Percentiles rank a stretch among this genome's conserved stretches.
phyloP scores from a whole-genome alignment of 2,888 invertebrate species.

The Sinentomon sp. region DNA sequence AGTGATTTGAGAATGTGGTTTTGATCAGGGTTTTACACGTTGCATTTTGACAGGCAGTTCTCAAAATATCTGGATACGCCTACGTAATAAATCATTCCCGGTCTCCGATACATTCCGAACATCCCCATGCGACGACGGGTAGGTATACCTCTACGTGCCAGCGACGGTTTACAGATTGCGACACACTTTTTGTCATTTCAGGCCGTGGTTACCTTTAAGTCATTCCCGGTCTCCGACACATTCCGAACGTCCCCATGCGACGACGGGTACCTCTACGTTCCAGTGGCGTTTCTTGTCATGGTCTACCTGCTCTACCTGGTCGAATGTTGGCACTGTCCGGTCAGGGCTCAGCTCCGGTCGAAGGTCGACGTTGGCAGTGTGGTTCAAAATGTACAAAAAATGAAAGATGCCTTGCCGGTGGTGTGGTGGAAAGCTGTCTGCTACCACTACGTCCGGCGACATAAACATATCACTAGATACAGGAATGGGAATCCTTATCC shows the following conservation, averaged over 20 bases:
- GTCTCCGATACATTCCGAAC: too few relatives aligned
- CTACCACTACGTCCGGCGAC: conserved; percentile 50
- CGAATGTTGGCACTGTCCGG: conserved; percentile 55
- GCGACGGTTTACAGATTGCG: too few relatives aligned
- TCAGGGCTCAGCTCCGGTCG: conserved; percentile 32
- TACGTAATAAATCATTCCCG: conserved; percentile 34
- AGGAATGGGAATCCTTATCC: conserved; percentile 27
- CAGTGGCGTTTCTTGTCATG: conserved; percentile 46
- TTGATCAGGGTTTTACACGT: too few relatives aligned
- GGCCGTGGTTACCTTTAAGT: conserved; percentile 32
- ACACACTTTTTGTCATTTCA: neutral
- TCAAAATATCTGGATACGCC: too few relatives aligned
- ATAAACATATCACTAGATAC: conserved; percentile 24
- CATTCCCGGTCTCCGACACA: too few relatives aligned
- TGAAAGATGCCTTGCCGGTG: conserved; percentile 39
- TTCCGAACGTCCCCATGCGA: conserved; percentile 47
- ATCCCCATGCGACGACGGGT: conserved; percentile 52
- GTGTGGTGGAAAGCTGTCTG: conserved; percentile 70
- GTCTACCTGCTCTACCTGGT: conserved; percentile 52
- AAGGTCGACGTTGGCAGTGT: conserved; percentile 35
- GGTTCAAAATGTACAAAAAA: conserved; percentile 32
- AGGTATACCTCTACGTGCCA: conserved; percentile 56
- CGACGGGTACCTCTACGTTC: conserved; percentile 54
- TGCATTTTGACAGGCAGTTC: too few relatives aligned
- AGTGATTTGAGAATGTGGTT: too few relatives aligned